Evolutionary conservation across 2,888 invertebrate genomes (phyloP).

Genomic region (Dioctria linearis): DNA sequence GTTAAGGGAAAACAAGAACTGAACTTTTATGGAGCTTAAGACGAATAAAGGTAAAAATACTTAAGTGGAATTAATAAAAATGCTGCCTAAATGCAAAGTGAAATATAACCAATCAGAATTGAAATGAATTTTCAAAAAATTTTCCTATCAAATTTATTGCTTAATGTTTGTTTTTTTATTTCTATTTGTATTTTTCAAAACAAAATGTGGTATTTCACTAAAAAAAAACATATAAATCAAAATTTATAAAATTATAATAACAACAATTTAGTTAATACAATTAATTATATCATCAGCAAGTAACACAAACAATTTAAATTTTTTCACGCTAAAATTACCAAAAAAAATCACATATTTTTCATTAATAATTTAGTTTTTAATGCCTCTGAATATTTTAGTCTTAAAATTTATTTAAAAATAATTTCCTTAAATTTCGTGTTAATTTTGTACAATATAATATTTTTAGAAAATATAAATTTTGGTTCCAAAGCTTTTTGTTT

Average conservation of each 20-base stretch:
- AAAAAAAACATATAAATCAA: conserved; percentile 27
- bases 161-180: not conserved
- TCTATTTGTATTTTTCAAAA: not conserved
- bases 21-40: conserved; percentile 19
- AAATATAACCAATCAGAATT: too few species aligned
- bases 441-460: conserved; percentile 26
- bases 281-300: not conserved
- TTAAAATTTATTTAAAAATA: conserved; percentile 28
- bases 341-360: conserved; percentile 25
- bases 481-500: conserved; percentile 38
- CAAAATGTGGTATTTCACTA: not conserved
- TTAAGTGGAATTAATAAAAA: conserved; percentile 20
- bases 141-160: too few species aligned
- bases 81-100: not conserved
- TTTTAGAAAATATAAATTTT: conserved; percentile 39
- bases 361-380: conserved; percentile 39
- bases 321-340: conserved; percentile 36
- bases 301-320: conserved; percentile 17
- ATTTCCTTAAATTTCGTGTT: conserved; percentile 30
- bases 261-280: not conserved
- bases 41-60: conserved; percentile 14
- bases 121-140: too few species aligned
- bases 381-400: conserved; percentile 42
- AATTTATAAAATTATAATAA: conserved; percentile 30
- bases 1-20: not conserved